A percentile compares a stretch with the other conserved stretches of the same genome.
phyloP scores from a whole-genome alignment of 2,797 vertebrate genomes.

The Cuniculus paca region DNA sequence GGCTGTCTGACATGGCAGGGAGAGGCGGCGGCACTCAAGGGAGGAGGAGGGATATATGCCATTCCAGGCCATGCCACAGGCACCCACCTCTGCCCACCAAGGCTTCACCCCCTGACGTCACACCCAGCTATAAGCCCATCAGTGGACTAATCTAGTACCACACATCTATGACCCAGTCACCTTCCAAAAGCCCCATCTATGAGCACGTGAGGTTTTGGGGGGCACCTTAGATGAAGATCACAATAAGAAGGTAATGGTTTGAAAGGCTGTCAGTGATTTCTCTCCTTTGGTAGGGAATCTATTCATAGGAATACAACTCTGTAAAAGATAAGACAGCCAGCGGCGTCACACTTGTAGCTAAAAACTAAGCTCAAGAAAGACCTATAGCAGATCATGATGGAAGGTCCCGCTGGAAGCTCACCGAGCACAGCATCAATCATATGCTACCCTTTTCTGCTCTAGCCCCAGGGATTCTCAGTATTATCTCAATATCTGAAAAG shows the following conservation, averaged over 20 bases:
- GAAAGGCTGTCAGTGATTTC: background rate
- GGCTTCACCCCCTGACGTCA: background rate
- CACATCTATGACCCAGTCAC: background rate
- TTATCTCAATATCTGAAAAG: background rate
- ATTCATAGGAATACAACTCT: background rate
- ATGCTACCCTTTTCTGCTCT: background rate
- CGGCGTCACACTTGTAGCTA: background rate
- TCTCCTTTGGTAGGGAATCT: background rate
- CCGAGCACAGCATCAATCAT: background rate
- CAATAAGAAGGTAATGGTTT: background rate
- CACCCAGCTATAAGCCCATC: background rate
- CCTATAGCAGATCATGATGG: accelerated
- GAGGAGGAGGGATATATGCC: background rate
- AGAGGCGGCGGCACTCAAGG: background rate
- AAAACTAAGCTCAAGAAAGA: background rate
- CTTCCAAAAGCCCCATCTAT: background rate
- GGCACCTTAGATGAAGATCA: background rate
- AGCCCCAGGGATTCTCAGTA: background rate
- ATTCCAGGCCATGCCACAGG: background rate
- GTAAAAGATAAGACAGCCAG: background rate
- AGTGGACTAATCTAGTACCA: background rate
- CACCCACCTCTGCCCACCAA: background rate
- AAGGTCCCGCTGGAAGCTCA: background rate
- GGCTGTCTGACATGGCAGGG: background rate
- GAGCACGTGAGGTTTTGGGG: background rate